Evolutionary conservation across 2,797 vertebrate genomes (phyloP), one percentile per base, ranked within the genome.

Genomic region (Notoglanidium macrostoma): DNA sequence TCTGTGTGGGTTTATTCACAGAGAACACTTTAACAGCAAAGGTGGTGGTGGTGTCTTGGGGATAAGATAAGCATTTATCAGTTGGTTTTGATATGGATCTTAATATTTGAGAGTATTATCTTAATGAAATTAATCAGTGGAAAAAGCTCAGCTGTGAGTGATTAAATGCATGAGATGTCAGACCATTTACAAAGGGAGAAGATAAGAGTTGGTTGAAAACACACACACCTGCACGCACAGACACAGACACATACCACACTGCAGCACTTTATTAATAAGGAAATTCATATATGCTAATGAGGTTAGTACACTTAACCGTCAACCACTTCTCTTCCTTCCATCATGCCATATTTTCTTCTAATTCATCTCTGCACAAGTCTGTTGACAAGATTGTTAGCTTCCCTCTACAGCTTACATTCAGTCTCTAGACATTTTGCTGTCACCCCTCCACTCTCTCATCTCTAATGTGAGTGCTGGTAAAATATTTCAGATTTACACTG

Each of bases 151-250:
- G 44, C 88, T 83, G 86, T 77, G 85, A 68, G 78, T 70, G 73
- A 90, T 80, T 90, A 89, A 90, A 90, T 85, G 67, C 74, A 89
- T 77, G 86, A 88, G 79, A 83, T 59, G 40, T 70, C 40, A 87
- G 63, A 85, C 55, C 49, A 73, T 86, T 85, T 68, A 78, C 65
- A 88, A 84, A 86, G 87, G 9, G 12, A 88, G 57, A 65, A 88
- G 79, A 89, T 74, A 82, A 70, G 83, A 85, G 87, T 67, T 85
- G 84, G 55, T 35, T 26, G 70, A 76, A 79, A 54, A 23, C 86
- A 61, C 59, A 82, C 57, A 67, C 40, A 67, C 74, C 49, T 57
- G 67, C 35, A 81, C 76, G 57, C 63, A 89, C 84, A 85, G 55
- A 78, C 63, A 74, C 46, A 51, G 10, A 73, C 9, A 49, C 72